These are phyloP conservation scores for Sander vitreus DNA, from an alignment of 2,113 vertebrate genomes.

Conservation along the genomic window DNA sequence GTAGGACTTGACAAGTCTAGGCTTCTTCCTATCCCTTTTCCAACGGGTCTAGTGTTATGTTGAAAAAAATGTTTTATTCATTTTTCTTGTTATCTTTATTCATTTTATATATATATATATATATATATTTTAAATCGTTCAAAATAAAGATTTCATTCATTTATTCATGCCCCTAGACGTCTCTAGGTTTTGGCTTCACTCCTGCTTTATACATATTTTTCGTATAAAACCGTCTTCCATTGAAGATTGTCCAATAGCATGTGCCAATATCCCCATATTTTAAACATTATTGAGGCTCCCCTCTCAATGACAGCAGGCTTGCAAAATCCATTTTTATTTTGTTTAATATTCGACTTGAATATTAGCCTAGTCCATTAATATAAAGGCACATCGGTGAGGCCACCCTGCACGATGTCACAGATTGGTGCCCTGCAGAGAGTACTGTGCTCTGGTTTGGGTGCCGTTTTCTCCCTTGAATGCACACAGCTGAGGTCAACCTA, in stretches of 20 bases:
- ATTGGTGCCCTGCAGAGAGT: neutral
- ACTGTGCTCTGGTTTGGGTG: neutral
- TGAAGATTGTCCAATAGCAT: neutral
- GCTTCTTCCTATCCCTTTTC: too few species aligned
- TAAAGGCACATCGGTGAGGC: neutral
- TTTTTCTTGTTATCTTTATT: too few species aligned
- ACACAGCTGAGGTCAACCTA: constrained; percentile 20
- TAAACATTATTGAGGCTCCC: neutral
- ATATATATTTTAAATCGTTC: too few species aligned
- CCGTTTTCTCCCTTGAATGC: constrained; percentile 4
- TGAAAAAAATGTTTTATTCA: too few species aligned
- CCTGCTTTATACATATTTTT: too few species aligned
- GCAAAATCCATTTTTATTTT: neutral
- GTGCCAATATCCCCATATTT: neutral
- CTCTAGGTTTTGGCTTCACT: too few species aligned
- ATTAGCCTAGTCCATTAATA: neutral
- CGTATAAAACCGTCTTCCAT: neutral
- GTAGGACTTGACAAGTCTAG: too few species aligned
- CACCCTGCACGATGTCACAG: neutral
- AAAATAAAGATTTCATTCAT: too few species aligned
- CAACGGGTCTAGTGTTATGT: too few species aligned
- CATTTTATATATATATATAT: too few species aligned
- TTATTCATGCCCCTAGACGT: too few species aligned
- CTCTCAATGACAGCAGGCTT: neutral
- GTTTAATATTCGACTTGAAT: neutral